Conservation (phyloP, 2,888 invertebrate genomes). For the Tholera decimalis region DNA sequence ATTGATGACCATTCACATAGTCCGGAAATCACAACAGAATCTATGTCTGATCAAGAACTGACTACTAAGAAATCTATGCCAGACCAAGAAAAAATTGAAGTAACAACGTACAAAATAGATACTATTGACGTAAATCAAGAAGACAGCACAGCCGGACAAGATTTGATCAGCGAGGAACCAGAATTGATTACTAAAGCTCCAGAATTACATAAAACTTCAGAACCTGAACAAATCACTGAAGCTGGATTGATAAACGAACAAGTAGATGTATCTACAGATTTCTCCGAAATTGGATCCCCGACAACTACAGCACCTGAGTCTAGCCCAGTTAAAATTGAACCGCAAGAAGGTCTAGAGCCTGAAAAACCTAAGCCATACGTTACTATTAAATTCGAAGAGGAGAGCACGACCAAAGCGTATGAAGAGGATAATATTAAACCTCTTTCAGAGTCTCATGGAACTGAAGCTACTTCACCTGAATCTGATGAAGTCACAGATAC, state of each 20-base stretch:
- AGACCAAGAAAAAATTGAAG: constrained; percentile 34
- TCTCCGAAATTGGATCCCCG: constrained; percentile 47
- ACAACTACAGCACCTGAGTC: constrained; percentile 39
- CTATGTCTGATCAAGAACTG: constrained; percentile 27
- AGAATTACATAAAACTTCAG: constrained; percentile 37
- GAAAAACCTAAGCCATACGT: constrained; percentile 30
- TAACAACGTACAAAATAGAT: constrained; percentile 27
- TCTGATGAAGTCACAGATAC: constrained; percentile 23
- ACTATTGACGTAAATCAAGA: constrained; percentile 10
- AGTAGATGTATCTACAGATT: constrained; percentile 51
- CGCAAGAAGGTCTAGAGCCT: constrained; percentile 41
- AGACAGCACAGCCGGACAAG: constrained; percentile 21
- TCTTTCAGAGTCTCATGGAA: constrained; percentile 43
- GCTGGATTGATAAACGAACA: constrained; percentile 46
- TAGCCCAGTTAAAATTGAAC: constrained; percentile 23
- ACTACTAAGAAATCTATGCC: constrained; percentile 17
- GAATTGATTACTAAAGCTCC: constrained; percentile 31
- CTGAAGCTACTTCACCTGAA: constrained; percentile 33
- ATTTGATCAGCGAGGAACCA: constrained; percentile 16
- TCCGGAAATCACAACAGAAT: constrained; percentile 33
- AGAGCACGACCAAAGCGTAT: constrained; percentile 41
- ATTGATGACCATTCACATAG: constrained; percentile 19
- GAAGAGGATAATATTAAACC: constrained; percentile 40
- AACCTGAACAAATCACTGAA: constrained; percentile 39
- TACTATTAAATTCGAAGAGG: constrained; percentile 28